Evolutionary conservation across 2,113 vertebrate genomes (phyloP), one percentile per base, ranked within the genome.

Genomic region (Phyllopteryx taeniolatus): DNA sequence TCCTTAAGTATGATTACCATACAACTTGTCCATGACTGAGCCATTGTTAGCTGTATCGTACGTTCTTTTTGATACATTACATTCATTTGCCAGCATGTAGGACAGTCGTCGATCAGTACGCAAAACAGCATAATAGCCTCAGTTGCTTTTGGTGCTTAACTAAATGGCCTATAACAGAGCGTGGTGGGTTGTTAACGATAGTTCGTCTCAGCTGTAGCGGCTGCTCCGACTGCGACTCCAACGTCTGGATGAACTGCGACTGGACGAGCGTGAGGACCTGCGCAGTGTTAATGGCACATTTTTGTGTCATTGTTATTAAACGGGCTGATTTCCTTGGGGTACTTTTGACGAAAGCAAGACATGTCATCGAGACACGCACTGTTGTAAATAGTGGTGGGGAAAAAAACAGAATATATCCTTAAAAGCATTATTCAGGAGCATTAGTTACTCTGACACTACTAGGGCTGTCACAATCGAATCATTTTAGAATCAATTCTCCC

Each of bases 161-260:
- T 7, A 63, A 51, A 65, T 76, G 53, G 53, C 68, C 68, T 67
- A n/a, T 63, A 44, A 42, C 53, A 15, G 11, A 71, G 33, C 35
- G 11, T 8, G 9, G 15, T 5, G 20, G 4, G 22, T 47, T 59
- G 68, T 39, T 4, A 1, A 51, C 61, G 14, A 59, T 14, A 60
- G 5, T 13, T 13, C 2, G n/a, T 17, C 79, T 97, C 92, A 97
- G 82, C 95, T 96, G 46, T 96, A 96, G 83, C 95, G 90, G 81
- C 95, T 97, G 93, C 96, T 97, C 82, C 90, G 93, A 22, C 96
- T 98, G 91, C 91, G 94, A 72, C 96, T 97, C 35, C 96, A 91
- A 46, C 82, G 91, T 79, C 94, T 93, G 20, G 95, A 98, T 17
- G 95, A 95, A 74, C 96, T 98, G 87, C 95, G 92, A 39, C 95